phyloP scores from a whole-genome alignment of 2,888 invertebrate genomes.

The Anthrax anthrax region DNA sequence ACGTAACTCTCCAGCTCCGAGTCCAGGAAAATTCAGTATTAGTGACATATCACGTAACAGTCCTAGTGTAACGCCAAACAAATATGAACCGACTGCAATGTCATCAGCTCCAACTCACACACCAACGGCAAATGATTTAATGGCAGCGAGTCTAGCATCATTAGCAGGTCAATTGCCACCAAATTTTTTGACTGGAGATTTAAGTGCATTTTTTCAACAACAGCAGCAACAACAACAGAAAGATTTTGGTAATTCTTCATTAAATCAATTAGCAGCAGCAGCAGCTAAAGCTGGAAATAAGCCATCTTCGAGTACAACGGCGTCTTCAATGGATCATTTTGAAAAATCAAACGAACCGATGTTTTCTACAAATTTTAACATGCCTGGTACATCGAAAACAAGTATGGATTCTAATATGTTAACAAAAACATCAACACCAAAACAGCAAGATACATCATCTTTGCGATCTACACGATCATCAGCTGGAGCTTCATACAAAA shows the following conservation, averaged over 20 bases:
- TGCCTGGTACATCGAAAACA: conserved; percentile 10
- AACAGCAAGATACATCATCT: conserved; percentile 3
- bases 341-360: conserved; percentile 5
- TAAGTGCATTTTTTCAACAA: conserved; percentile 27
- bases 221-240: conserved; percentile 23
- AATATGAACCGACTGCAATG: conserved; percentile 20
- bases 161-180: conserved; percentile 30
- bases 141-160: conserved; percentile 32
- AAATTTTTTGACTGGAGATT: conserved; percentile 29
- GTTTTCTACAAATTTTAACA: conserved; percentile 3
- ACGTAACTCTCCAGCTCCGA: conserved; percentile 38
- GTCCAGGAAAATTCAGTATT: conserved; percentile 32
- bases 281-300: conserved; percentile 24
- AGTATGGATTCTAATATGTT: conserved; percentile 12
- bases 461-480: conserved; percentile 1
- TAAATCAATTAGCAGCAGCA: conserved; percentile 30
- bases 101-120: conserved; percentile 16
- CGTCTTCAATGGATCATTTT: not conserved
- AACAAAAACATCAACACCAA: conserved; percentile 4
- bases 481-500: conserved; percentile 26
- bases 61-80: conserved; percentile 30
- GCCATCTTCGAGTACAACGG: not conserved
- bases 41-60: conserved; percentile 32
- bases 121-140: conserved; percentile 26
- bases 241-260: conserved; percentile 29